phyloP scores from a whole-genome alignment of 2,797 vertebrate species.

The Anguilla obscura region DNA sequence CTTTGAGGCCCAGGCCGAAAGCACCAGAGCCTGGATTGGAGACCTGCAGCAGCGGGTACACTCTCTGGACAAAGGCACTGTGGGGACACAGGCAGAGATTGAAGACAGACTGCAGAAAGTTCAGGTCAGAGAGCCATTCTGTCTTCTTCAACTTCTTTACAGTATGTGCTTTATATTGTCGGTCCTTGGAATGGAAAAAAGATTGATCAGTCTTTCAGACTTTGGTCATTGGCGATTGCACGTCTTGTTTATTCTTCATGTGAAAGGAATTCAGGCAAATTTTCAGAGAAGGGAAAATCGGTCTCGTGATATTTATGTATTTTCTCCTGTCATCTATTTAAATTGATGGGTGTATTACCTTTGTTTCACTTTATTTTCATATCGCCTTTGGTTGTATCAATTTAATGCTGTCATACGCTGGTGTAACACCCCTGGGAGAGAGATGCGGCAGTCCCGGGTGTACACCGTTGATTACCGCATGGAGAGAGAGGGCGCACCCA shows the following conservation, averaged over 20 bases:
- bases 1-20: conserved; percentile 66
- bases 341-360: neutral
- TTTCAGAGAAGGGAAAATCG: neutral
- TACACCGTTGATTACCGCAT: no score
- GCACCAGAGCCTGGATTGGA: conserved; percentile 70
- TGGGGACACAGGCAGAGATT: conserved; percentile 53
- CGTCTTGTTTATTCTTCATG: neutral
- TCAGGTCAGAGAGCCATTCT: conserved; percentile 69
- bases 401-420: neutral
- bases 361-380: neutral
- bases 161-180: neutral
- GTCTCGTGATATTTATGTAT: neutral
- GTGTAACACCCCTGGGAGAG: no score
- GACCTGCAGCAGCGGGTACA: conserved; percentile 71
- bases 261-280: neutral
- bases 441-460: no score
- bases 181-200: neutral
- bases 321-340: neutral
- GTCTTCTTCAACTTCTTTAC: neutral
- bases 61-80: conserved; percentile 56
- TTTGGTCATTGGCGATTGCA: neutral
- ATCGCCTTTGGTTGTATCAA: neutral
- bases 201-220: neutral
- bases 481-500: no score
- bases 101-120: conserved; percentile 67